These are phyloP conservation scores for Strix aluco DNA, from an alignment of 2,113 vertebrate genomes.

Conservation along the genomic window DNA sequence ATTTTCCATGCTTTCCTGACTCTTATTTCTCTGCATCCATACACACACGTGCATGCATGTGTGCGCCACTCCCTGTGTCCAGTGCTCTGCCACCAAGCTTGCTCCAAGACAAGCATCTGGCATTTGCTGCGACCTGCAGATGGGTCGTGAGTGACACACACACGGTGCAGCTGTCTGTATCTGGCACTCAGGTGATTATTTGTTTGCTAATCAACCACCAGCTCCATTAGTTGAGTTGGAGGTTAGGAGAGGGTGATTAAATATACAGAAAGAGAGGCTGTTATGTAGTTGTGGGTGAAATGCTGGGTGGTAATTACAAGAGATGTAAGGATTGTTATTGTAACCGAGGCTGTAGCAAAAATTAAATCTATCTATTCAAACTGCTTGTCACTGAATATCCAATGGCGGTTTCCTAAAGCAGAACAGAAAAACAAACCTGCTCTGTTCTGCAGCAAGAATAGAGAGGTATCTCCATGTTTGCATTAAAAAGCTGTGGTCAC, in stretches of 20 bases:
- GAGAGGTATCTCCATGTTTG: conserved; percentile 21
- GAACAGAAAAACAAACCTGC: background rate
- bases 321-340: conserved; percentile 29
- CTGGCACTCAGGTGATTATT: conserved; percentile 46
- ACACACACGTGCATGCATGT: accelerated
- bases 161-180: background rate
- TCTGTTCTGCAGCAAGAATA: background rate
- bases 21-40: background rate
- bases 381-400: conserved; percentile 44
- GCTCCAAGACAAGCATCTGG: conserved; percentile 27
- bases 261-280: background rate
- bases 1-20: background rate
- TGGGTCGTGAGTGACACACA: background rate
- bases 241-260: conserved; percentile 10
- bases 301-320: conserved; percentile 12
- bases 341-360: conserved; percentile 3
- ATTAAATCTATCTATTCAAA: conserved; percentile 59
- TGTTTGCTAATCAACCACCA: conserved; percentile 33
- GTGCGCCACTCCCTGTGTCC: background rate
- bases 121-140: conserved; percentile 16
- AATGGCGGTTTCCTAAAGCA: conserved; percentile 1
- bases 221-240: background rate
- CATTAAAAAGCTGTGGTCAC: conserved; percentile 37
- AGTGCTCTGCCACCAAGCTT: background rate
- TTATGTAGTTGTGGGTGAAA: background rate